These are phyloP conservation scores for Passerina amoena DNA, from an alignment of 2,113 vertebrate genomes.

Conservation along the genomic window DNA sequence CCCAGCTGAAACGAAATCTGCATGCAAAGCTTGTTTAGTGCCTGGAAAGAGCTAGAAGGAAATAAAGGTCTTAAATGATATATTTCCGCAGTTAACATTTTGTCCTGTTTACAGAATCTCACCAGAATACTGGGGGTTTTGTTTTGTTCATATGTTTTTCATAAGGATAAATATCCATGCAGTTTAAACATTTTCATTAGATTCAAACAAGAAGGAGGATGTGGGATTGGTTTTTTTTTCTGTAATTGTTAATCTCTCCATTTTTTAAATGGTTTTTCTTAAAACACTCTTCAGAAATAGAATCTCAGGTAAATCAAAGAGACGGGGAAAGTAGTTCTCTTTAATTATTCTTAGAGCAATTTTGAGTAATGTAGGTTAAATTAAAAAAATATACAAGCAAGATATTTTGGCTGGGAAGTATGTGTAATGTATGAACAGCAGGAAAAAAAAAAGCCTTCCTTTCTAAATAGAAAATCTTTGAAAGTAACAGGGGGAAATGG, in stretches of 20 bases:
- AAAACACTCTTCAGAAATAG: background rate
- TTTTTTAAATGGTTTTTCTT: background rate
- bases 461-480: conserved; percentile 69
- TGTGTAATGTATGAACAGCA: conserved; percentile 65
- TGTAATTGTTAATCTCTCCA: background rate
- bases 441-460: conserved; percentile 50
- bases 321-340: background rate
- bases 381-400: conserved; percentile 63
- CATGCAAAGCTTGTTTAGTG: conserved; percentile 49
- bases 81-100: conserved; percentile 48
- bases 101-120: conserved; percentile 62
- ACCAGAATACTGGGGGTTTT: conserved; percentile 47
- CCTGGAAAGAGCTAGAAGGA: conserved; percentile 65
- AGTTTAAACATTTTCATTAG: conserved; percentile 62
- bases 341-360: conserved; percentile 52
- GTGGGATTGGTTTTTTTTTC: background rate
- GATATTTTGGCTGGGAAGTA: conserved; percentile 63
- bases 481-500: conserved; percentile 68
- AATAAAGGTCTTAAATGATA: conserved; percentile 60
- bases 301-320: conserved; percentile 37
- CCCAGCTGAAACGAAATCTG: conserved; percentile 58
- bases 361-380: conserved; percentile 60
- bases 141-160: conserved; percentile 66
- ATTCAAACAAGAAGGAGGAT: conserved; percentile 38
- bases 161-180: conserved; percentile 59